phyloP scores from a whole-genome alignment of 2,888 invertebrate genomes.

The Eupithecia subfuscata region DNA sequence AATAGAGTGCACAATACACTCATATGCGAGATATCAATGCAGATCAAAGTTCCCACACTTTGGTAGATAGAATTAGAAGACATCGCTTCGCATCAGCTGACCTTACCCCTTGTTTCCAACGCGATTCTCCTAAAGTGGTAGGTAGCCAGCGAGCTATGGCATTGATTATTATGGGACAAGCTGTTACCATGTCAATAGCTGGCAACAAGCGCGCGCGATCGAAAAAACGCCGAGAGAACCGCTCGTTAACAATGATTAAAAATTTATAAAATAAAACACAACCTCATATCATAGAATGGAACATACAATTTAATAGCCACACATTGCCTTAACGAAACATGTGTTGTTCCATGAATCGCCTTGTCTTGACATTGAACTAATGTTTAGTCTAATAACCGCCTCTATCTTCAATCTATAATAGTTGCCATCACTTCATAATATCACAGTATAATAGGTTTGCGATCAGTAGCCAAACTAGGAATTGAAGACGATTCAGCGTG shows the following conservation, averaged over 20 bases:
- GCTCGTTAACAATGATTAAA: too few relatives aligned
- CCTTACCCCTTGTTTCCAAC: too few relatives aligned
- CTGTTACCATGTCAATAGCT: background rate
- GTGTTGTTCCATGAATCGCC: slow-evolving; percentile 48
- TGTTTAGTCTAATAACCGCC: slow-evolving; percentile 41
- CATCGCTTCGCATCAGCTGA: too few relatives aligned
- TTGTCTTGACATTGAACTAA: slow-evolving; percentile 67
- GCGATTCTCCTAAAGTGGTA: too few relatives aligned
- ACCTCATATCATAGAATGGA: background rate
- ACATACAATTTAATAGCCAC: background rate
- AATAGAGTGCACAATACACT: too few relatives aligned
- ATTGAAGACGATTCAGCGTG: background rate
- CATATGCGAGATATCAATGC: too few relatives aligned
- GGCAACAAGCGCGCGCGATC: background rate
- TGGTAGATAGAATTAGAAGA: too few relatives aligned
- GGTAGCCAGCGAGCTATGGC: too few relatives aligned
- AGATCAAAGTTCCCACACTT: too few relatives aligned
- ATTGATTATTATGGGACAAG: background rate
- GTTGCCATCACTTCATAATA: slow-evolving; percentile 39
- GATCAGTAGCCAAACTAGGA: slow-evolving; percentile 21
- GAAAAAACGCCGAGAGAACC: too few relatives aligned
- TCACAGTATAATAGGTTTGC: slow-evolving; percentile 9
- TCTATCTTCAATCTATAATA: slow-evolving; percentile 45
- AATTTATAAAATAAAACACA: background rate
- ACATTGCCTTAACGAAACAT: slow-evolving; percentile 38